These are phyloP conservation scores for Pelochelys cantorii DNA, from an alignment of 2,797 vertebrate species.

Conservation along the genomic window DNA sequence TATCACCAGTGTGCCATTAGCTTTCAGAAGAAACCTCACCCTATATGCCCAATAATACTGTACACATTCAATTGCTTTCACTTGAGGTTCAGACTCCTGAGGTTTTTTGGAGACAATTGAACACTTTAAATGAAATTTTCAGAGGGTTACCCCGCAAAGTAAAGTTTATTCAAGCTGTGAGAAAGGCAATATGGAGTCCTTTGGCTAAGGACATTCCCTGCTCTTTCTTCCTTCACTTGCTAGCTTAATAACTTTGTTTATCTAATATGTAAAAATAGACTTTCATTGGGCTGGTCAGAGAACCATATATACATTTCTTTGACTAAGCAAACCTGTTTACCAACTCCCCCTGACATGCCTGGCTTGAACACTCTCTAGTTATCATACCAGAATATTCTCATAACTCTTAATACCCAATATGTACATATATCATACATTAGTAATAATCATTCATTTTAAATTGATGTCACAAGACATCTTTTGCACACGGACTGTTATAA, in stretches of 20 bases:
- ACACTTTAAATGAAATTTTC: neutral
- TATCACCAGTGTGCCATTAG: neutral
- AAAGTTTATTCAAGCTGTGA: neutral
- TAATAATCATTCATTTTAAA: neutral
- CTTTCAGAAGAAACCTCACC: neutral
- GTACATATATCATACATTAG: neutral
- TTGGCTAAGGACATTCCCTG: neutral
- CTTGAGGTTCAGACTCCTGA: neutral
- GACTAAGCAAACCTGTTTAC: neutral
- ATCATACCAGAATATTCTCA: neutral
- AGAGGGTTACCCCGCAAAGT: neutral
- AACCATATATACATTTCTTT: neutral
- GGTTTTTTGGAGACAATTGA: neutral
- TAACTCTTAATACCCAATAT: neutral
- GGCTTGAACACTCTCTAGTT: neutral
- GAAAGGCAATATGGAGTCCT: neutral
- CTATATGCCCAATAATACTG: neutral
- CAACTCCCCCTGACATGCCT: neutral
- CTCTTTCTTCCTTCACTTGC: neutral
- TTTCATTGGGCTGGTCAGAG: neutral
- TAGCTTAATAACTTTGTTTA: neutral
- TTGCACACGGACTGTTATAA: neutral
- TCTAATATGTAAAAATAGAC: neutral
- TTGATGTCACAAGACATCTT: neutral
- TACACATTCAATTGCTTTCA: neutral